Evolutionary conservation across 2,888 invertebrate species (phyloP), one percentile per base, ranked within the genome.

Genomic region (Macrosoma leucophasiata): DNA sequence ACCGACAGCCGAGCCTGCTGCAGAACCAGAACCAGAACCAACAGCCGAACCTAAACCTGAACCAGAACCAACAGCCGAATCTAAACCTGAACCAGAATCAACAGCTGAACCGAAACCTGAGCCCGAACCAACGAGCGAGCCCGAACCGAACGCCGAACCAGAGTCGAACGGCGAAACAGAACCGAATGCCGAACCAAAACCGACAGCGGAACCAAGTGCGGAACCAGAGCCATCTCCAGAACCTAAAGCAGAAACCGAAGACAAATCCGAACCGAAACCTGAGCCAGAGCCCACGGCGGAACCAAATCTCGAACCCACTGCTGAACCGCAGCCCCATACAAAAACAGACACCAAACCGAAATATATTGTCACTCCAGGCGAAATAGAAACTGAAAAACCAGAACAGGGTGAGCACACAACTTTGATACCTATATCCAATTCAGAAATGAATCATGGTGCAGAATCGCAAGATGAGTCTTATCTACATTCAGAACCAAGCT

Each of bases 321-420:
- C 62, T 29, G 56, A 56, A 43, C 48, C 58, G 10, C 43, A 55
- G 43, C 43, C 52, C 13, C 46, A 58, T 42, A 38, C 62, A 20
- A 45, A 55, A 17, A 53, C 61, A 13, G 11, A 32, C 5, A 9
- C 26, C n/a, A 50, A 51, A 24, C 51, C 55, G 0, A 48, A 39
- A 40, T 26, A 54, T 1, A 27, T 32, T 10, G 12, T 17, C 17
- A 9, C 23, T 17, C 13, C 17, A 13, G 23, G 32, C 4, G 43
- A 43, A 30, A 25, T 37, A 24, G 27, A 34, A 15, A 17, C 33
- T n/a, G n/a, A n/a, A 18, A 29, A 35, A 22, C 25, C 42, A 12
- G 45, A 44, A 51, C 57, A n/a, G n/a, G n/a, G n/a, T n/a, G n/a
- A n/a, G n/a, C n/a, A n/a, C n/a, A n/a, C 23, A 46, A 36, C 39